Evolutionary conservation across 2,797 vertebrate genomes (phyloP).

Genomic region (Cetoscarus ocellatus): DNA sequence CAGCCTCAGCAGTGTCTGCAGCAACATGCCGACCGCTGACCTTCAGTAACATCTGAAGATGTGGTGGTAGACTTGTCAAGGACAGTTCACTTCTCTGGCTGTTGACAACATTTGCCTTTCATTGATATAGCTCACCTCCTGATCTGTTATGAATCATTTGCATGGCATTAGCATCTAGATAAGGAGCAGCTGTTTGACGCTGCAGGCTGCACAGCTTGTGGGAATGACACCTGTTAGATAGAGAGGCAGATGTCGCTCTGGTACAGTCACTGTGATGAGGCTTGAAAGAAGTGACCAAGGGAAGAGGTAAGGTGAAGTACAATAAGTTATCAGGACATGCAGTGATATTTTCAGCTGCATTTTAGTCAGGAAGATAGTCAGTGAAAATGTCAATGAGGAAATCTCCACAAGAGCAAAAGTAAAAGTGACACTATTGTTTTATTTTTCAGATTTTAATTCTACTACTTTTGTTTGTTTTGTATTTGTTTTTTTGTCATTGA

Average conservation of each 20-base stretch:
- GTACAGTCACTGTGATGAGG: slow-evolving; percentile 28
- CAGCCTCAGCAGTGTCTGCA: slow-evolving; percentile 49
- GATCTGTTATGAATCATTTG: slow-evolving; percentile 68
- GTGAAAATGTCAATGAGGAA: too few species aligned
- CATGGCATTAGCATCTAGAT: slow-evolving; percentile 73
- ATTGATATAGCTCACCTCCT: slow-evolving; percentile 72
- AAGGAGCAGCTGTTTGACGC: slow-evolving; percentile 40
- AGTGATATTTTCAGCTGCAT: background rate
- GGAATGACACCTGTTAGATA: slow-evolving; percentile 64
- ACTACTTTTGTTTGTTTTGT: too few species aligned
- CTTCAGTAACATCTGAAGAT: slow-evolving; percentile 63
- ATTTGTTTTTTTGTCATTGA: too few species aligned
- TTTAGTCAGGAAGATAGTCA: background rate
- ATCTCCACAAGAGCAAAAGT: too few species aligned
- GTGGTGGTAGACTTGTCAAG: slow-evolving; percentile 44
- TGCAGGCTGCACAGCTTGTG: slow-evolving; percentile 36
- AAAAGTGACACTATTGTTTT: too few species aligned
- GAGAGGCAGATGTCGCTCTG: slow-evolving; percentile 52
- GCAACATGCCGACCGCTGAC: slow-evolving; percentile 58
- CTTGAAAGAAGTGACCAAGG: background rate
- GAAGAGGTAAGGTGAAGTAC: background rate
- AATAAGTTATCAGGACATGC: background rate
- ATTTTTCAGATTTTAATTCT: too few species aligned
- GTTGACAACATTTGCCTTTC: slow-evolving; percentile 59
- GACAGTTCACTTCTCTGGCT: slow-evolving; percentile 50